Base-by-base conservation (phyloP, 30 jellyfish, hydroid and myxozoan genomes). In the Rhopilema esculentum region DNA sequence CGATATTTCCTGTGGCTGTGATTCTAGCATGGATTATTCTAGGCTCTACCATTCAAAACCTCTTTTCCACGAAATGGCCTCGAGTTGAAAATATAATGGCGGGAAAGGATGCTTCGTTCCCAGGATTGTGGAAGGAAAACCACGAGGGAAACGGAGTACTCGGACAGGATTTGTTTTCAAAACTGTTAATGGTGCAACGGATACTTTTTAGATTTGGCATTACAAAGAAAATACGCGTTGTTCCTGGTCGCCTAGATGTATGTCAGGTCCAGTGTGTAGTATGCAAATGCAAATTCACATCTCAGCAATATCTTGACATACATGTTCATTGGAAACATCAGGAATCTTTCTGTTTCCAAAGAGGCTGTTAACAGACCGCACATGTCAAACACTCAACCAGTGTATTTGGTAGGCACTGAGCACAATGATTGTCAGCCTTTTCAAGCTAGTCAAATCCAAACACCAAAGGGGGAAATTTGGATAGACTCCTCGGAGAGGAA, bases 251-350 rank as follows among this genome's bases (percentile, higher is more conserved):
- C 32, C 16, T 18, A 72, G 27, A 33, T 72, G 28, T 24, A 16
- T 1, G 16, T 30, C 16, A 27, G 83, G 23, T 72, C 9, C 67
- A 16, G 21, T 72, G 83, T 72, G 67, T 17, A 27, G 31, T 72
- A 27, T 72, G 83, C 83, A 27, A 57, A 72, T 19, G 22, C 48
- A 16, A 24, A 12, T 69, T 77, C 66, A 77, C 75, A 51, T 77
- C 87, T 21, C 61, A 77, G 63, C 87, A 77, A 73, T 77, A 77
- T 51, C 87, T 77, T 4, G 77, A 24, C 28, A 77, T 53, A 18
- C 75, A 77, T 77, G 63, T 40, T 27, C 52, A 29, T 40, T 77
- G 87, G 87, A 50, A 77, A 73, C 75, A 77, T 53, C 62, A 72
- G 61, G 87, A 48, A 0, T 27, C 87, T 6, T 68, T 49, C 48